phyloP scores from a whole-genome alignment of 2,113 vertebrate genomes.

The Mesoclemmys tuberculata region DNA sequence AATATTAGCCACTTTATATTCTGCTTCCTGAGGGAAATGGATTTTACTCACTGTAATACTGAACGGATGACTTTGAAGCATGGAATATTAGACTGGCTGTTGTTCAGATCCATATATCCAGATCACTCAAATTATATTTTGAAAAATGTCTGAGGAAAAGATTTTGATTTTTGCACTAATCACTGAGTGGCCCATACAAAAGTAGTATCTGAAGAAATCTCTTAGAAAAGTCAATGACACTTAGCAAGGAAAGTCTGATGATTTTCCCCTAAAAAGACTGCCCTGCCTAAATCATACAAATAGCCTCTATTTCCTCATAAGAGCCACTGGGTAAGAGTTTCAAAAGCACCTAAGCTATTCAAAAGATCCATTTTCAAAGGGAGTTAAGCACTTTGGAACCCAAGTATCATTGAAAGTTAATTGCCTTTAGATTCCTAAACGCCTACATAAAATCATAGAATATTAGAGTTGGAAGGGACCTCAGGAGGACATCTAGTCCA shows the following conservation, averaged over 20 bases:
- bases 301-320: neutral
- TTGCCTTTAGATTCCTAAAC: neutral
- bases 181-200: neutral
- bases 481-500: too few relatives aligned
- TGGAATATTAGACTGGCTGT: neutral
- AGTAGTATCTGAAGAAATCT: neutral
- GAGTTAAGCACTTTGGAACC: neutral
- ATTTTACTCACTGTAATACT: neutral
- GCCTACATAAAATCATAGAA: neutral
- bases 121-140: neutral
- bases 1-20: neutral
- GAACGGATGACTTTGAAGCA: neutral
- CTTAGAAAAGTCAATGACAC: neutral
- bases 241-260: neutral
- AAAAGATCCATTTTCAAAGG: neutral
- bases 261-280: neutral
- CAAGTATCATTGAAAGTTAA: neutral
- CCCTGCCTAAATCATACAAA: neutral
- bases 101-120: neutral
- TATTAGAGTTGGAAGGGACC: too few relatives aligned
- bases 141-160: neutral
- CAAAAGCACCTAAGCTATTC: neutral
- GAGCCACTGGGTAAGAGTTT: accelerated
- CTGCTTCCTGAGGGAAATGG: neutral
- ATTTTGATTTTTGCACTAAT: neutral